Evolutionary conservation across 2,888 invertebrate species (phyloP), one percentile per base, ranked within the genome.

Genomic region (Eristalis tenax): DNA sequence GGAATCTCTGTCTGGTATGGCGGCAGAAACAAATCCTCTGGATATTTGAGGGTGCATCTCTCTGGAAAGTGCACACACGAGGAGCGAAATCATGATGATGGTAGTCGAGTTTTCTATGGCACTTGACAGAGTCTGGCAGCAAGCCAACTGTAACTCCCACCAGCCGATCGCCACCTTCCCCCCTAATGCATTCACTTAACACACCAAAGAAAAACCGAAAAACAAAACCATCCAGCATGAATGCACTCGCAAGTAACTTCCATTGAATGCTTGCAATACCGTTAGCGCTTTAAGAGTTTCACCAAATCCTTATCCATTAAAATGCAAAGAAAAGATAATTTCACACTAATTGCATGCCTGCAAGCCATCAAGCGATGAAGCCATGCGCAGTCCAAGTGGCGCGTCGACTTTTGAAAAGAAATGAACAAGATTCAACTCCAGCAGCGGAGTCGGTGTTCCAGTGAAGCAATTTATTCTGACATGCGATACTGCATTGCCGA

Each of bases 391-490:
- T 50, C 0, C n/a, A 50, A 50, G 50, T 50, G 50, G 8, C 0
- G 50, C 1, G n/a, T 50, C 50, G 50, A 18, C 50, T 50, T 50
- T 18, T 1, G 18, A 18, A 18, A 50, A 18, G 8, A 50, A 50
- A 50, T 2, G 18, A 18, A 18, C 8, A 50, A 50, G 6, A 50
- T 6, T 50, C 18, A 50, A 50, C n/a, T 18, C 18, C 50, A 50
- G 50, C 18, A 50, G 50, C 18, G 18, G 43, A n/a, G n/a, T 11
- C 38, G 38, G 38, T 43, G 50, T 50, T 50, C 8, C 50, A 18
- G 50, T 50, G 50, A n/a, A 50, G 73, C 43, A 63, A 64, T 73
- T 63, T 63, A 18, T 63, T 73, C 64, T 63, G 63, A 73, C 73
- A 73, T 50, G 73, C 73, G 43, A 73, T 73, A 63, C 73, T 11